Evolutionary conservation across 2,888 invertebrate genomes (phyloP), one percentile per base, ranked within the genome.

Genomic region (Cryptocephalus primarius): DNA sequence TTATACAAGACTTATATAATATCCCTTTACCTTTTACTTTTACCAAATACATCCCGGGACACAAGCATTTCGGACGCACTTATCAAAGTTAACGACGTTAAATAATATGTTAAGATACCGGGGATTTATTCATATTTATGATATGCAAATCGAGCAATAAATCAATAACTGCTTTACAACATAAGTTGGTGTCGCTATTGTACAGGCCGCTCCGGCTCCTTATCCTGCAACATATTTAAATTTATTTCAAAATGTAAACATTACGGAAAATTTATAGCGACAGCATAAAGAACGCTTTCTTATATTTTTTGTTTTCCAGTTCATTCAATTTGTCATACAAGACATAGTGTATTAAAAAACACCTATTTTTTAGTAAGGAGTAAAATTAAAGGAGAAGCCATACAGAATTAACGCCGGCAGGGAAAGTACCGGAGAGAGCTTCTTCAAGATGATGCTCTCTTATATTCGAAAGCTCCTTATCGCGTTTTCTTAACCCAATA

Each of bases 71-170:
- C 22, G 22, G 22, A 22, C 22, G 22, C 22, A 36, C 36, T 4
- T 36, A 53, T 55, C 12, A n/a, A 36, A 36, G 12, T 11, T 36
- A 36, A 36, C 36, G 36, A 36, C 36, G 36, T 36, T 12, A 36
- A 36, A 36, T 36, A 4, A 36, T 36, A 36, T 36, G 12, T 36
- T 36, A 36, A 36, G 11, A 12, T 36, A 4, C 12, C 4, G 12
- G 11, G 12, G 36, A 36, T 36, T 36, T 36, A 36, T 36, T 36
- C 36, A 36, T 36, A 36, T 36, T 36, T 36, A 36, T 36, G 36
- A 36, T 36, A 36, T 36, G 36, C 36, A 36, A 36, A 36, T 36
- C 11, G 36, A 11, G 36, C 12, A n/a, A 12, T 36, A 36, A 36
- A 36, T 36, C 36, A 36, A 36, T 36, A 11, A 36, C 11, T 11